These are phyloP conservation scores for Sebastiscus tertius DNA, from an alignment of 2,797 vertebrate genomes.

Conservation along the genomic window DNA sequence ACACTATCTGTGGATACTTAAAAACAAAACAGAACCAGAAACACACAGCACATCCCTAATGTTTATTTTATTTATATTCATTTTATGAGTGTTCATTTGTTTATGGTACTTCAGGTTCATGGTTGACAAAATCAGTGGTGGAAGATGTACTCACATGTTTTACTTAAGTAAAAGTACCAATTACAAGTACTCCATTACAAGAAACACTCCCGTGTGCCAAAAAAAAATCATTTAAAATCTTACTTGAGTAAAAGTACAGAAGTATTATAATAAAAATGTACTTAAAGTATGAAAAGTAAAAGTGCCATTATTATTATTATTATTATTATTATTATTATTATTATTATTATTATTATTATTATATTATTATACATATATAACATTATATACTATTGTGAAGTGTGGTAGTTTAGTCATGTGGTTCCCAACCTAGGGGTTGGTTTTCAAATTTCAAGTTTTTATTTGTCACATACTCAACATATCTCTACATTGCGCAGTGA, in stretches of 20 bases:
- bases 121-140: background rate
- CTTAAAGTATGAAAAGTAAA: background rate
- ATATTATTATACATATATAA: no score
- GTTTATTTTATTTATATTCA: background rate
- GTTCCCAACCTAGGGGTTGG: no score
- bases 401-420: no score
- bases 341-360: no score
- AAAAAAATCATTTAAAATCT: background rate
- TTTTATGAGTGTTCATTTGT: background rate
- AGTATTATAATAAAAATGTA: background rate
- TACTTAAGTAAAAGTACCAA: background rate
- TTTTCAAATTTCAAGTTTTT: no score
- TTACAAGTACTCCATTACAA: background rate
- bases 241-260: background rate
- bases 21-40: constrained; percentile 5
- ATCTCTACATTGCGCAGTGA: background rate
- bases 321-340: no score
- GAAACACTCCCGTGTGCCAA: no score
- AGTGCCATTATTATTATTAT: no score
- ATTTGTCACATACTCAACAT: no score
- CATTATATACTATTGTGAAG: no score
- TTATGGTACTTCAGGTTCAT: background rate
- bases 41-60: background rate
- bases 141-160: background rate
- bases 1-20: background rate